Evolutionary conservation across 2,797 vertebrate species (phyloP).

Genomic region (Lepilemur ruficaudatus): DNA sequence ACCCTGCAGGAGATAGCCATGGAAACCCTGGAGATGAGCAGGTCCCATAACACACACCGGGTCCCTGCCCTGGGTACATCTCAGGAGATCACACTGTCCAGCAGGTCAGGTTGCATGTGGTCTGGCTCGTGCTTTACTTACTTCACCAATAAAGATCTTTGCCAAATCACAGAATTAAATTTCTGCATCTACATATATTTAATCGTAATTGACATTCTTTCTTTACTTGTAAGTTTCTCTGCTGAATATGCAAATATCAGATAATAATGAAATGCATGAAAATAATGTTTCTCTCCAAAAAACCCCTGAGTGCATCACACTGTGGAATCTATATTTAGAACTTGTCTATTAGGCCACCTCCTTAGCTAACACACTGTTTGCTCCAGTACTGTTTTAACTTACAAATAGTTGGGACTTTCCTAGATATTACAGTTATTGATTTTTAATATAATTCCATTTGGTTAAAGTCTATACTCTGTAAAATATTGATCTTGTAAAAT

Average conservation of each 20-base stretch:
- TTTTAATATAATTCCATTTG: neutral
- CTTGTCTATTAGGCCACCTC: neutral
- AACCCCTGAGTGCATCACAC: neutral
- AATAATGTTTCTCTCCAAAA: slow-evolving; percentile 43
- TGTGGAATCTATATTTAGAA: slow-evolving; percentile 39
- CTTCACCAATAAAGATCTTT: neutral
- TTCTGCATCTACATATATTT: neutral
- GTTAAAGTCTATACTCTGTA: neutral
- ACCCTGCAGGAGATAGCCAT: neutral
- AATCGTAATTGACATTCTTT: slow-evolving; percentile 25
- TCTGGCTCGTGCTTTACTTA: neutral
- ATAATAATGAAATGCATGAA: slow-evolving; percentile 40
- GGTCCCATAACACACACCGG: rapidly evolving
- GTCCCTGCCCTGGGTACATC: rapidly evolving
- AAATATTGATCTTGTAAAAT: neutral
- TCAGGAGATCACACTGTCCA: neutral
- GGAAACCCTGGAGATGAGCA: neutral
- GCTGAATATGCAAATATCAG: slow-evolving; percentile 51
- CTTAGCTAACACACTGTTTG: neutral
- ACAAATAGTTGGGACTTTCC: neutral
- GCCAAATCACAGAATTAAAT: neutral
- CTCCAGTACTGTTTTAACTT: neutral
- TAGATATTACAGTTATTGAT: neutral
- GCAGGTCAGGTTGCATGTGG: neutral
- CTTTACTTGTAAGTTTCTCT: slow-evolving; percentile 24